Evolutionary conservation across 92 coral and sea anemone genomes (phyloP).

Genomic region (Pocillopora grandis): DNA sequence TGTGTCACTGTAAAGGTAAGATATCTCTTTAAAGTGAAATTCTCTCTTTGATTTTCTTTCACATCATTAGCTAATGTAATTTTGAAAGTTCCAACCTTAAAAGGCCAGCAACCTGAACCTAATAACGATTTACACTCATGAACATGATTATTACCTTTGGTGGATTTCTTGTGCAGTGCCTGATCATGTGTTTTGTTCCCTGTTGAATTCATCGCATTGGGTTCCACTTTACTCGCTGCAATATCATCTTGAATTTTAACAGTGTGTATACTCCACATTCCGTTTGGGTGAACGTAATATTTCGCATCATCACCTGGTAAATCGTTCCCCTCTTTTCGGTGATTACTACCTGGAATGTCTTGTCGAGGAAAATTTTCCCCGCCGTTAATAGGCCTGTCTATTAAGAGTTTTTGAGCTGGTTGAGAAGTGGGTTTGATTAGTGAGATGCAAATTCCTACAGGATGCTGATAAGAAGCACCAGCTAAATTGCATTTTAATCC

Average conservation of each 20-base stretch:
- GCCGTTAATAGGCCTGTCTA: background rate
- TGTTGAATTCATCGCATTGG: background rate
- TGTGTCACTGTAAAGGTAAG: too few species aligned
- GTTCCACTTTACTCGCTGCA: background rate
- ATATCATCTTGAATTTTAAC: background rate
- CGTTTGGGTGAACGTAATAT: constrained; percentile 5
- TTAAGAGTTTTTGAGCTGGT: constrained; percentile 13
- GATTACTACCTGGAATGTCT: constrained; percentile 3
- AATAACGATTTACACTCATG: background rate
- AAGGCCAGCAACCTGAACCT: too few species aligned
- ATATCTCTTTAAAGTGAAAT: too few species aligned
- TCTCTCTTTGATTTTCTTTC: too few species aligned
- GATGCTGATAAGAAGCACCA: constrained; percentile 54
- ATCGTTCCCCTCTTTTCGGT: background rate
- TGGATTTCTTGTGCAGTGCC: constrained; percentile 6
- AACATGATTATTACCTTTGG: constrained; percentile 9
- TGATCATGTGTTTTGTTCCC: constrained; percentile 7
- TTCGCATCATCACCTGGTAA: background rate
- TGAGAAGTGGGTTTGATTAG: background rate
- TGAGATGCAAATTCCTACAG: constrained; percentile 69
- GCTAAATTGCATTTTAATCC: constrained; percentile 68
- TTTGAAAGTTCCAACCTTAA: too few species aligned
- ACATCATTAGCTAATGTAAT: too few species aligned
- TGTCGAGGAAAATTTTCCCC: constrained; percentile 13
- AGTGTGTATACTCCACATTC: constrained; percentile 1